Base-by-base conservation (phyloP, 1,140 invertebrate genomes). In the Saxidomus purpurata region DNA sequence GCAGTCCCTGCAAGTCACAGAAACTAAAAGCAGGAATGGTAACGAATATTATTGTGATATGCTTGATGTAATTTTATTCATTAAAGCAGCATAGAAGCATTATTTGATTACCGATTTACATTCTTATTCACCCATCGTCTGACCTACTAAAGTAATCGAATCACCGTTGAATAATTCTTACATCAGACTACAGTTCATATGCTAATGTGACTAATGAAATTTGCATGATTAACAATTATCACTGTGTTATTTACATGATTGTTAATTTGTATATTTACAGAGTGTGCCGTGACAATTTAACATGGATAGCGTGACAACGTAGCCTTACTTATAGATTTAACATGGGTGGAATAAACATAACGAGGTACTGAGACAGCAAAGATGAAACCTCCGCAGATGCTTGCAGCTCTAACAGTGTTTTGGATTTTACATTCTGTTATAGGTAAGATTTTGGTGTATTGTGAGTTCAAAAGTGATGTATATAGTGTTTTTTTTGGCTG, bases 191-290 rank as follows among this genome's bases (percentile, higher is more conserved):
- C 34, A 38, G 31, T 36, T 36, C 67, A 38, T 71, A 71, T 38
- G 67, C 8, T 71, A 40, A 71, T 15, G 3, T 25, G 4, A 13
- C 67, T 71, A 71, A 71, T 38, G 34, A 71, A 71, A 71, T 71
- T 71, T 71, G 67, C 67, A 71, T 71, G 34, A 71, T 71, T 71
- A 71, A 19, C 67, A 71, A 71, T 71, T 71, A 71, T n/a, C 34
- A 40, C 67, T 38, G 67, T 38, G 67, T 38, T 71, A 71, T 71
- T 71, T 71, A 71, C 67, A 71, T 71, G 67, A 38, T 71, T 36
- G 67, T 38, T 71, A 36, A 38, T 71, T 71, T 71, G 67, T 71
- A 28, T 71, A 71, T 71, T 71, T 71, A 38, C 67, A 71, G 67
- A 38, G 34, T 38, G 17, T 40, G 13, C 17, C 6, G 34, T 38